phyloP scores from a whole-genome alignment of 2,888 invertebrate genomes.

The Tuta absoluta region DNA sequence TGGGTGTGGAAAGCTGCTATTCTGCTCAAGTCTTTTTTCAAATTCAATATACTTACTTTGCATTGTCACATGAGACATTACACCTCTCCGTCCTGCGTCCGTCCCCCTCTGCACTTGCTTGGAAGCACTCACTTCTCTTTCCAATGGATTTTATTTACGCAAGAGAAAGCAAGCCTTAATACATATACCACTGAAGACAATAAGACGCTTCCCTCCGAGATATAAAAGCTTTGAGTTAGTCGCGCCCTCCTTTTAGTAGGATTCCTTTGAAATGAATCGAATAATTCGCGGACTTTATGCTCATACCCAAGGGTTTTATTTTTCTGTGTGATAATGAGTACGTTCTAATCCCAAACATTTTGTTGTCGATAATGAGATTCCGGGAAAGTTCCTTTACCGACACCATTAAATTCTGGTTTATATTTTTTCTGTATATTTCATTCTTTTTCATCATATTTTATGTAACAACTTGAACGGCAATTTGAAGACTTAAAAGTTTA shows the following conservation, averaged over 20 bases:
- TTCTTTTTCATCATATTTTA: slow-evolving; percentile 8
- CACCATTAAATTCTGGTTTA: neutral
- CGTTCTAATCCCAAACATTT: slow-evolving; percentile 32
- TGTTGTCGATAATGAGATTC: slow-evolving; percentile 9
- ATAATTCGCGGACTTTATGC: slow-evolving; percentile 77
- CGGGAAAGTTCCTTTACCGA: neutral
- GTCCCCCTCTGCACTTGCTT: slow-evolving; percentile 64
- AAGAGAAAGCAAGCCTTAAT: slow-evolving; percentile 80
- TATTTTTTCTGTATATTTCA: slow-evolving; percentile 13
- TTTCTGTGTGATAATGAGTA: slow-evolving; percentile 60
- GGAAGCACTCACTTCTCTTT: slow-evolving; percentile 71
- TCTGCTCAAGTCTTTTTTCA: slow-evolving; percentile 75
- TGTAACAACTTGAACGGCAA: slow-evolving; percentile 15
- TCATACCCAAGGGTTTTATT: slow-evolving; percentile 66
- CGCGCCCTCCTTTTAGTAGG: slow-evolving; percentile 75
- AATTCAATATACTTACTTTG: slow-evolving; percentile 82
- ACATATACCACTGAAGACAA: slow-evolving; percentile 79
- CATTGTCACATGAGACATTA: slow-evolving; percentile 80
- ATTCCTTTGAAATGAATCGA: slow-evolving; percentile 81
- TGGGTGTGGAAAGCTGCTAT: slow-evolving; percentile 69
- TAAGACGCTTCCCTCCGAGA: slow-evolving; percentile 77
- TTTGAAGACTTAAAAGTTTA: slow-evolving; percentile 20
- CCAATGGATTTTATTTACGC: slow-evolving; percentile 80
- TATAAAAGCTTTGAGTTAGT: slow-evolving; percentile 81
- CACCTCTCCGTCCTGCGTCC: slow-evolving; percentile 66